Evolutionary conservation across 2,797 vertebrate genomes (phyloP), one percentile per base, ranked within the genome.

Genomic region (Ctenochaetus hawaiiensis): DNA sequence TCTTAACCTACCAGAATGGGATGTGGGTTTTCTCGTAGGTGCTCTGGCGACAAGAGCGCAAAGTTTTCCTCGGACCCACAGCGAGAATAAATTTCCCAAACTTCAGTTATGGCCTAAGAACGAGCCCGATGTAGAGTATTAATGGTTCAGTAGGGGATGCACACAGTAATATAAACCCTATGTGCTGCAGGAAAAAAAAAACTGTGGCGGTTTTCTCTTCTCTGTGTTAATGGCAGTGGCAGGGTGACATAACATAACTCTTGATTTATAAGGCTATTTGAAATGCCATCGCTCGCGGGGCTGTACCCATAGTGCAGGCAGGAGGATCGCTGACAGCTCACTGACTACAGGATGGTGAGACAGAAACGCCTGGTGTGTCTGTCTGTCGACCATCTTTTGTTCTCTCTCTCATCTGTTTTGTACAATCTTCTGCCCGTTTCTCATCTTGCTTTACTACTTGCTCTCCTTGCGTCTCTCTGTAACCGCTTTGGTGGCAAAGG

Each of bases 211-310:
- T 92, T 91, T 93, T 92, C 87, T 90, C 84, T 81, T 87, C 60
- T 87, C 79, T 87, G 90, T 91, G 85, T 93, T 95, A 94, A 95
- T 93, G 91, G 92, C 89, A 83, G 87, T 90, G 89, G 82, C 90
- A 87, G 84, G 88, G 88, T 93, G 94, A 93, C 92, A 94, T 91
- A 91, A 95, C 92, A 94, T 91, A 92, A 93, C 91, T 91, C 77
- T 89, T 94, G 94, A 95, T 96, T 95, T 94, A 95, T 94, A 92
- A 87, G 87, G 89, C 92, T 94, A 93, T 92, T 94, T 92, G 90
- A 94, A 94, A 95, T 89, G 87, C 89, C 89, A 92, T 91, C 51
- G 92, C 92, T 94, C 9, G 86, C 67, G 88, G 92, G 90, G 83
- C 89, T 80, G 81, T 85, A 81, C 81, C 86, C 88, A 89, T 85